phyloP scores from a whole-genome alignment of 1,140 invertebrate species.

The Tetramorium alpestre region DNA sequence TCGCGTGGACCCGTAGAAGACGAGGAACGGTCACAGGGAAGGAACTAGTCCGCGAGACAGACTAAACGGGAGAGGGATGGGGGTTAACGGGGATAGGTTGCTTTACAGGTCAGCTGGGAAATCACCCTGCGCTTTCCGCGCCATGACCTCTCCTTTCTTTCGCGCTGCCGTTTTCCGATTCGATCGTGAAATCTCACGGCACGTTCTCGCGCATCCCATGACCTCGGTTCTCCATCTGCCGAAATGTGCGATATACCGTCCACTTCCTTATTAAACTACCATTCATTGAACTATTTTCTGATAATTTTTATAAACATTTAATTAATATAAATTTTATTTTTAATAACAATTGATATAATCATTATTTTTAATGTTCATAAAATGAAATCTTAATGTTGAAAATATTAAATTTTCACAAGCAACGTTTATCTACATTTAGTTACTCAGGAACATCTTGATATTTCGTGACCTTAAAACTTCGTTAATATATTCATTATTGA shows the following conservation, averaged over 20 bases:
- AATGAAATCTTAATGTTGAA: too few relatives aligned
- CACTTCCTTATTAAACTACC: background rate
- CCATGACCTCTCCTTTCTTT: slow-evolving; percentile 70
- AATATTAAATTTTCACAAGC: background rate
- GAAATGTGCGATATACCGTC: background rate
- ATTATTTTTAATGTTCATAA: background rate
- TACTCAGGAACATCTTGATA: background rate
- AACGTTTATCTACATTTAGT: background rate
- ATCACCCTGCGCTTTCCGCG: slow-evolving; percentile 83
- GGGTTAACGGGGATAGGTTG: slow-evolving; percentile 69
- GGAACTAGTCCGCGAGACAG: slow-evolving; percentile 62
- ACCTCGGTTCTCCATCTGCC: background rate
- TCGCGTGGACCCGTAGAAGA: slow-evolving; percentile 29
- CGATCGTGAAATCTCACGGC: slow-evolving; percentile 46
- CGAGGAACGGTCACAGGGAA: slow-evolving; percentile 51
- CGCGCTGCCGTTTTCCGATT: slow-evolving; percentile 53
- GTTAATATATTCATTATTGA: background rate
- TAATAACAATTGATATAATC: background rate
- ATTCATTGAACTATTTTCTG: background rate
- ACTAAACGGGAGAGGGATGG: slow-evolving; percentile 74
- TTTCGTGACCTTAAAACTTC: background rate
- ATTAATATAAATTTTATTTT: background rate
- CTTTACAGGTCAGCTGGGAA: slow-evolving; percentile 87
- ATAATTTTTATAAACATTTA: background rate
- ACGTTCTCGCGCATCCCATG: slow-evolving; percentile 2